Evolutionary conservation across 2,888 invertebrate genomes (phyloP), one percentile per base, ranked within the genome.

Genomic region (Nemotelus nigrinus): DNA sequence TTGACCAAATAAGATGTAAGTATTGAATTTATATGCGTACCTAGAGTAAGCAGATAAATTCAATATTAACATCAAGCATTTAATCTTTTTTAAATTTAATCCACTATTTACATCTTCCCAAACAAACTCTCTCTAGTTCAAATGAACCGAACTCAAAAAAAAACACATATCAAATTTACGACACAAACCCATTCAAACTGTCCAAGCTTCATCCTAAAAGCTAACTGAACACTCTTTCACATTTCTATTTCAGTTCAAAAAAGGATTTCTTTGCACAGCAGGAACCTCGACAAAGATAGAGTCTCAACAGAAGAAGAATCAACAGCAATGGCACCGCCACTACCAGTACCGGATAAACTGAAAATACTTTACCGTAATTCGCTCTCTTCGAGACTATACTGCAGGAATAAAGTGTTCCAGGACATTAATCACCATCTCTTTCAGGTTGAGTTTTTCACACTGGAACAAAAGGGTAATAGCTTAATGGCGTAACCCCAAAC

Each of bases 391-490:
- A 53, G 3, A 8, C 43, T 58, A 64, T 45, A 74, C 53, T 58
- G 74, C 39, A 75, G 50, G 75, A 78, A 78, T 75, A 55, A 71
- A 77, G 67, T 76, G 78, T 78, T 78, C 74, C 77, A 67, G 77
- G 60, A 77, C 78, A 78, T 78, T 78, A 78, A 78, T 78, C 78
- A 78, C 78, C 77, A 77, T 77, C 77, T 71, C 67, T 77, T 74
- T 72, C 72, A 78, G 77, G 8, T 75, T 45, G 50, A 41, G 76
- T 78, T 78, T 77, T 78, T 78, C 77, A 77, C 64, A 60, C 75
- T 50, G 50, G 75, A 53, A 63, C 64, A 75, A 75, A 75, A 64
- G 75, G 64, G 75, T 64, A 53, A 75, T 75, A 64, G 64, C 64
- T 71, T 71, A 75, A 44, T 64, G 64, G 60, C 58, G 39, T 45